phyloP scores from a whole-genome alignment of 2,888 invertebrate genomes.

The Thelaira solivaga region DNA sequence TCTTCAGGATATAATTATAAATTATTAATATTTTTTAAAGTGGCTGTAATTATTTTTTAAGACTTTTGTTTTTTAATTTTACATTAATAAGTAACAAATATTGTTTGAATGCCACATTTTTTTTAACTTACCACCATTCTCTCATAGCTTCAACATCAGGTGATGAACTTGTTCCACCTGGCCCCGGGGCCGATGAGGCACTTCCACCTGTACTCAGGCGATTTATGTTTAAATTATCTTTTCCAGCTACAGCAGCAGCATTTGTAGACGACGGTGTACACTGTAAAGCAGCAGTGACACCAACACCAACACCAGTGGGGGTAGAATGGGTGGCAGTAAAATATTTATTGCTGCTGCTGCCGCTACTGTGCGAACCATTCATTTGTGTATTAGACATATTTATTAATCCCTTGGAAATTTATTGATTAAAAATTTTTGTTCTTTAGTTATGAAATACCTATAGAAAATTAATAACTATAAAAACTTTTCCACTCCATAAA shows the following conservation, averaged over 20 bases:
- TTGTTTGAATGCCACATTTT: not conserved
- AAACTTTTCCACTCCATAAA: not conserved
- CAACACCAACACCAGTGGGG: constrained; percentile 23
- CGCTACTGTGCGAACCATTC: constrained; percentile 39
- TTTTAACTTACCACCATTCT: constrained; percentile 75
- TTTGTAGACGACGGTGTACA: constrained; percentile 63
- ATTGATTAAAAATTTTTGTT: not conserved
- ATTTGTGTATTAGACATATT: constrained; percentile 58
- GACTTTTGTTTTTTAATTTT: too few species aligned
- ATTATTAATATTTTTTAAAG: too few species aligned
- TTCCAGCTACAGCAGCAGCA: constrained; percentile 63
- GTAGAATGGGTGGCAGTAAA: constrained; percentile 24
- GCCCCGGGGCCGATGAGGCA: constrained; percentile 70
- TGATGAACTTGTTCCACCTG: constrained; percentile 65
- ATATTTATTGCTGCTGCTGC: constrained; percentile 5
- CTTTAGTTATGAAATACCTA: too few species aligned
- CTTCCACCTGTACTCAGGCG: constrained; percentile 58
- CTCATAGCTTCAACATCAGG: constrained; percentile 75
- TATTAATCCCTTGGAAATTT: not conserved
- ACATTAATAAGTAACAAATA: too few species aligned
- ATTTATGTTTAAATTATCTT: constrained; percentile 47
- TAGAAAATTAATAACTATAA: too few species aligned
- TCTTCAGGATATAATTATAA: too few species aligned
- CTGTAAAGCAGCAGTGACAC: constrained; percentile 57
- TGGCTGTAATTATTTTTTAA: too few species aligned